Conservation (phyloP, 1,140 invertebrate species). For the Pectinophora gossypiella region DNA sequence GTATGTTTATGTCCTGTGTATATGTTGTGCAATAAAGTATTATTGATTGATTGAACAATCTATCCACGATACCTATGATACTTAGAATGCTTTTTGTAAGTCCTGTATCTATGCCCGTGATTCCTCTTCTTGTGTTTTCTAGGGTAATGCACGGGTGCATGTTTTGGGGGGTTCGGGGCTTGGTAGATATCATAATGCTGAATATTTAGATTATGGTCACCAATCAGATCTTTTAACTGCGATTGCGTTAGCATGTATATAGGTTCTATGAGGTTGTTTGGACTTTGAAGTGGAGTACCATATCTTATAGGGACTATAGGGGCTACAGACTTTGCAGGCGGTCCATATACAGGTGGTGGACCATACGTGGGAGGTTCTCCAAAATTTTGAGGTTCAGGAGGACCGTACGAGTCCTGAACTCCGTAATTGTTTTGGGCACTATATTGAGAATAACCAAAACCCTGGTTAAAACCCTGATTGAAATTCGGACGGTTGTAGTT, state of each 20-base stretch:
- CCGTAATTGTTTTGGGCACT: neutral
- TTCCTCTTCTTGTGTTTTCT: conserved; percentile 34
- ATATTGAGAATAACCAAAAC: neutral
- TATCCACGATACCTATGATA: neutral
- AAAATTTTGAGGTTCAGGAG: neutral
- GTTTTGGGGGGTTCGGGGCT: conserved; percentile 28
- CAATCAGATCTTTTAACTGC: conserved; percentile 47
- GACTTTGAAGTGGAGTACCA: conserved; percentile 6
- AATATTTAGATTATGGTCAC: conserved; percentile 54
- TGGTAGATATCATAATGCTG: conserved; percentile 58
- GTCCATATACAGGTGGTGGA: neutral
- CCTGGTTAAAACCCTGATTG: conserved; percentile 13
- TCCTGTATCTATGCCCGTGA: neutral
- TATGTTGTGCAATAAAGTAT: too few species aligned
- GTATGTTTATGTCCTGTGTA: too few species aligned
- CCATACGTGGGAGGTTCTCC: neutral
- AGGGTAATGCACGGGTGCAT: conserved; percentile 19
- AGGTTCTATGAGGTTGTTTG: conserved; percentile 33
- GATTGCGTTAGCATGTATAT: conserved; percentile 53
- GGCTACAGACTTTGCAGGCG: neutral
- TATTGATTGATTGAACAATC: too few species aligned
- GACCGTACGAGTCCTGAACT: neutral
- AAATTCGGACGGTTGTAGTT: conserved; percentile 25
- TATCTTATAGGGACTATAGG: conserved; percentile 14
- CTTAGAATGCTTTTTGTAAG: neutral